Conservation (phyloP, 2,888 invertebrate species). For the Chromoteleia sp. region DNA sequence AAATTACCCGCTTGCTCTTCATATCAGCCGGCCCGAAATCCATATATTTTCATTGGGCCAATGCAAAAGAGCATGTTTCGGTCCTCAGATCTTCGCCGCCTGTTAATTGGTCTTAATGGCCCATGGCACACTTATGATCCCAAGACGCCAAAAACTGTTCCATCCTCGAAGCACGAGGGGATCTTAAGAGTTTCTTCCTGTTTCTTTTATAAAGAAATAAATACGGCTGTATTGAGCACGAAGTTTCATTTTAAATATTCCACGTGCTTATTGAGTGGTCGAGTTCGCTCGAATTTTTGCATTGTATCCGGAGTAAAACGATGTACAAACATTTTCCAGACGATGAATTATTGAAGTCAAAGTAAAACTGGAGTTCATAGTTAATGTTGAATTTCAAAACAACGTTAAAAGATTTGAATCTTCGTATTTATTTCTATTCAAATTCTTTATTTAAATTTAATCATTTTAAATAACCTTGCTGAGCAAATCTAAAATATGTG, state of each 20-base stretch:
- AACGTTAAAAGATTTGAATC: too few species aligned
- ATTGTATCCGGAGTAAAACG: neutral
- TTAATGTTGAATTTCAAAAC: too few species aligned
- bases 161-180: conserved; percentile 31
- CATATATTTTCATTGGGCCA: conserved; percentile 68
- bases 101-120: conserved; percentile 80
- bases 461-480: too few species aligned
- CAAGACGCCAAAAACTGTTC: conserved; percentile 73
- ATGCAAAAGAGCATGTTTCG: conserved; percentile 60
- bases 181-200: conserved; percentile 46
- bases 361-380: too few species aligned
- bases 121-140: conserved; percentile 77
- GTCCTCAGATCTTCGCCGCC: conserved; percentile 77
- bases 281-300: neutral
- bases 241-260: conserved; percentile 37
- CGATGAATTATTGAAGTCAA: too few species aligned
- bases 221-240: conserved; percentile 38
- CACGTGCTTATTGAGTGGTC: conserved; percentile 5
- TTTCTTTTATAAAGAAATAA: conserved; percentile 62
- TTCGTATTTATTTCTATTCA: too few species aligned
- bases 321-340: too few species aligned
- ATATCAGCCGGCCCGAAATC: conserved; percentile 61
- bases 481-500: too few species aligned
- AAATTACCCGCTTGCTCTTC: conserved; percentile 64
- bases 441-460: too few species aligned